These are phyloP conservation scores for Cyrtodaria siliqua DNA, from an alignment of 2,888 invertebrate species.

Conservation along the genomic window DNA sequence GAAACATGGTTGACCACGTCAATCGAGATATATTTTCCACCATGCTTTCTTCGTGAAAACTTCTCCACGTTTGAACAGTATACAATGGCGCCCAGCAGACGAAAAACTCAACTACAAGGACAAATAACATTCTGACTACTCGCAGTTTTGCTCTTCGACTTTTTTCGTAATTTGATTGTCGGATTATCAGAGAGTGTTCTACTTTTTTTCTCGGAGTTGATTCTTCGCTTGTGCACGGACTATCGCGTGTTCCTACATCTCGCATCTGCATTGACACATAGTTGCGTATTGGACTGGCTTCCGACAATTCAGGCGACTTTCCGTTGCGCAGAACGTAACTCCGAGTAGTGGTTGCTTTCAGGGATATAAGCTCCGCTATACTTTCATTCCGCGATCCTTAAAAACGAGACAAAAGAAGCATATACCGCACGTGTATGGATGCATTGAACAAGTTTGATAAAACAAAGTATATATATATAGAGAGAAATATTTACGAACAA, in stretches of 20 bases:
- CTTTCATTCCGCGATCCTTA: no score
- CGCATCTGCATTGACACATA: neutral
- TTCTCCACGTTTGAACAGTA: slow-evolving; percentile 91
- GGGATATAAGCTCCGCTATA: slow-evolving; percentile 11
- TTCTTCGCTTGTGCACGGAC: slow-evolving; percentile 49
- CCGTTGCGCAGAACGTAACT: slow-evolving; percentile 18
- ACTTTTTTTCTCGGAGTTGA: slow-evolving; percentile 48
- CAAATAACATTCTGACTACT: slow-evolving; percentile 92
- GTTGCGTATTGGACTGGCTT: neutral
- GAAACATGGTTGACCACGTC: slow-evolving; percentile 90
- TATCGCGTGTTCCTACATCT: slow-evolving; percentile 4
- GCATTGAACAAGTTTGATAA: no score
- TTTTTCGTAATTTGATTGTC: slow-evolving; percentile 74
- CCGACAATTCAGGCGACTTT: neutral
- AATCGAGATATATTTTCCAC: slow-evolving; percentile 65
- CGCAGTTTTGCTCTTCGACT: slow-evolving; percentile 89
- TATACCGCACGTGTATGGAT: no score
- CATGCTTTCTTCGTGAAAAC: slow-evolving; percentile 91
- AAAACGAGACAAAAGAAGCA: no score
- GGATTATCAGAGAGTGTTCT: slow-evolving; percentile 43
- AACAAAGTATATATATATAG: no score
- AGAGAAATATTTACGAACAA: no score
- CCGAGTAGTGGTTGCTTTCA: slow-evolving; percentile 6
- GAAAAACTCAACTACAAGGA: slow-evolving; percentile 95
- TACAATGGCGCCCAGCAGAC: slow-evolving; percentile 96